A percentile compares a stretch with the other conserved stretches of the same genome.
Evolutionary conservation across 2,797 vertebrate species (phyloP).

Genomic region (Crenuchus spilurus): DNA sequence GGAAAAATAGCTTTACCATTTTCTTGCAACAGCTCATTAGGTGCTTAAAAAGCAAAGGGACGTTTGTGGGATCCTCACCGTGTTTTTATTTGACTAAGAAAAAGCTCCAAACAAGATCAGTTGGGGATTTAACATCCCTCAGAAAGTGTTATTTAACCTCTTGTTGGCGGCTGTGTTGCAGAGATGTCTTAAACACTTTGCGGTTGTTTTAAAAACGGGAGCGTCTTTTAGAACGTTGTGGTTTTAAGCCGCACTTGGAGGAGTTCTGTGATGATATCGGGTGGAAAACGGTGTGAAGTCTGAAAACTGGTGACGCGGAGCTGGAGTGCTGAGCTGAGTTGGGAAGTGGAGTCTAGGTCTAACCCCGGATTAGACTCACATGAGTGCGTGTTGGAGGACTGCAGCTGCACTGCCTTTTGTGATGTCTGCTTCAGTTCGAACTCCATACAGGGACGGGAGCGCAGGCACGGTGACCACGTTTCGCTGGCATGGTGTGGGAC

Average conservation of each 20-base stretch:
- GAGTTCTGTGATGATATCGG: not conserved
- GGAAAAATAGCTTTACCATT: slow-evolving; percentile 23
- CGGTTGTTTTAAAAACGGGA: not conserved
- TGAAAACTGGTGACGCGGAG: not conserved
- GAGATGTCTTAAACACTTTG: not conserved
- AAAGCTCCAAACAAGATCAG: slow-evolving; percentile 1
- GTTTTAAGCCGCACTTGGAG: not conserved
- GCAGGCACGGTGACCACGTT: slow-evolving; percentile 12
- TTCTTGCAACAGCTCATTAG: slow-evolving; percentile 25
- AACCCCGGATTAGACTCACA: slow-evolving; percentile 51
- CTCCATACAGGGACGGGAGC: not conserved
- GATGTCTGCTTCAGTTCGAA: slow-evolving; percentile 31
- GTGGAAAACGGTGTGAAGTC: slow-evolving; percentile 1
- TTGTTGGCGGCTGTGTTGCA: not conserved
- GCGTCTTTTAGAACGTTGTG: not conserved
- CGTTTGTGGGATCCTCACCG: not conserved
- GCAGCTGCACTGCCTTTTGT: slow-evolving; percentile 38
- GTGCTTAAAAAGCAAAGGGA: slow-evolving; percentile 31
- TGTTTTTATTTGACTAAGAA: slow-evolving; percentile 28
- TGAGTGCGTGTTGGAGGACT: slow-evolving; percentile 34
- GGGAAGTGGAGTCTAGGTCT: slow-evolving; percentile 25
- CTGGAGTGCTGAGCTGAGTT: not conserved
- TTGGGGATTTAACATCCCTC: not conserved
- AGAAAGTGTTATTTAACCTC: not conserved
- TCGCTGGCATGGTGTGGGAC: not conserved